Evolutionary conservation across 2,888 invertebrate genomes (phyloP).

Genomic region (Drosophila mettleri): DNA sequence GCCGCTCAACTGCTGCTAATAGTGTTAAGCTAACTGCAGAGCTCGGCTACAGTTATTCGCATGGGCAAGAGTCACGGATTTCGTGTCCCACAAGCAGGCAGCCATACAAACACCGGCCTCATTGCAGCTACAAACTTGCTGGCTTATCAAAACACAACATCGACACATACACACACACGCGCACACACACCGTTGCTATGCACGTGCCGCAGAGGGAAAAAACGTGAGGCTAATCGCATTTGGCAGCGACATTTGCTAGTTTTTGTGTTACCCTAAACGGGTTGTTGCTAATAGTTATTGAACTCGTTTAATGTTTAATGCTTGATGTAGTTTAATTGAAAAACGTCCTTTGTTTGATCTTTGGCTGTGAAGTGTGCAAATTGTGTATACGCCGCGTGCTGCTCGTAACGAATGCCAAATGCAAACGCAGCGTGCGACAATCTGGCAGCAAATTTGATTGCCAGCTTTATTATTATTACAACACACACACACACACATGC

Average conservation of each 20-base stretch:
- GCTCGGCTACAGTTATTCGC: constrained; percentile 18
- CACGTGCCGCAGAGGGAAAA: constrained; percentile 56
- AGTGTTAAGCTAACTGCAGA: constrained; percentile 19
- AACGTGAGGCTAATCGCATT: constrained; percentile 71
- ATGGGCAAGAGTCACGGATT: constrained; percentile 14
- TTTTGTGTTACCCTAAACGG: constrained; percentile 15
- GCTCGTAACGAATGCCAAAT: constrained; percentile 18
- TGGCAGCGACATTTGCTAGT: constrained; percentile 42
- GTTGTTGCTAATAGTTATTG: constrained; percentile 28
- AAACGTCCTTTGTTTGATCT: constrained; percentile 22
- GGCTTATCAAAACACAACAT: constrained; percentile 71
- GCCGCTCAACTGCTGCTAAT: constrained; percentile 26
- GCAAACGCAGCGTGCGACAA: constrained; percentile 55
- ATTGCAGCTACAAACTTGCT: constrained; percentile 53
- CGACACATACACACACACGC: constrained; percentile 26
- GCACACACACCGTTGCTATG: constrained; percentile 6
- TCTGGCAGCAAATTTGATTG: constrained; percentile 54
- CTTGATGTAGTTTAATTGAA: constrained; percentile 55
- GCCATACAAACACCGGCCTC: constrained; percentile 62
- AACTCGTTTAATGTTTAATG: constrained; percentile 16
- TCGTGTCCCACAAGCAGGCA: constrained; percentile 33
- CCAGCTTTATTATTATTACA: constrained; percentile 53
- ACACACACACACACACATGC: constrained; percentile 24
- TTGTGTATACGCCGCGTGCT: constrained; percentile 37
- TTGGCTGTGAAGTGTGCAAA: constrained; percentile 22